Conservation (phyloP, 2,113 vertebrate genomes). For the Mirza zaza region DNA sequence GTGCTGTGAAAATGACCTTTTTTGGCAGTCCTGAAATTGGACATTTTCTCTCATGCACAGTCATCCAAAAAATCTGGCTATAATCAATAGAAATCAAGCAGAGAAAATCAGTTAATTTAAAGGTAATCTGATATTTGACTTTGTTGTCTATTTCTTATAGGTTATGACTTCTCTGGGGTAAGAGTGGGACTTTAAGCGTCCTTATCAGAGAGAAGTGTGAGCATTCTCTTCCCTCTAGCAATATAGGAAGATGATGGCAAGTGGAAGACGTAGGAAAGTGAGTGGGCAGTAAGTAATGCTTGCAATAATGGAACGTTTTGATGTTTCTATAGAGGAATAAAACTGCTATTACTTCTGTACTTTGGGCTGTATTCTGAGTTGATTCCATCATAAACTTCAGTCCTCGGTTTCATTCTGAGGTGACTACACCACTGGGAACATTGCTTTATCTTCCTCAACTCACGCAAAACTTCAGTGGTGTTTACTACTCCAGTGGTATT, state of each 20-base stretch:
- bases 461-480: not conserved
- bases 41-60: not conserved
- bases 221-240: not conserved
- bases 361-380: not conserved
- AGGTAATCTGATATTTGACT: not conserved
- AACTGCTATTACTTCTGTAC: not conserved
- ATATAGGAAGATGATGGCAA: not conserved
- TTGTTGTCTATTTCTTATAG: not conserved
- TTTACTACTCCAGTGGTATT: slow-evolving; percentile 20
- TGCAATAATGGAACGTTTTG: not conserved
- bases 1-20: slow-evolving; percentile 23
- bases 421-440: not conserved
- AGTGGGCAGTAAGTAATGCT: not conserved
- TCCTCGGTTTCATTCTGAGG: not conserved
- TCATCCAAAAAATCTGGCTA: not conserved
- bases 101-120: slow-evolving; percentile 12
- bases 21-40: not conserved
- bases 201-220: not conserved
- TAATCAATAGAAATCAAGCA: slow-evolving; percentile 24
- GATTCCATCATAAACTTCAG: not conserved
- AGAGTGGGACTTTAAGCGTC: not conserved
- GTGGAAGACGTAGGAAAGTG: not conserved
- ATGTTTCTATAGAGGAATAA: not conserved
- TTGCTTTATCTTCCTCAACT: not conserved
- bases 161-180: not conserved